Conservation (phyloP, 2,888 invertebrate genomes). For the Volucella inanis region DNA sequence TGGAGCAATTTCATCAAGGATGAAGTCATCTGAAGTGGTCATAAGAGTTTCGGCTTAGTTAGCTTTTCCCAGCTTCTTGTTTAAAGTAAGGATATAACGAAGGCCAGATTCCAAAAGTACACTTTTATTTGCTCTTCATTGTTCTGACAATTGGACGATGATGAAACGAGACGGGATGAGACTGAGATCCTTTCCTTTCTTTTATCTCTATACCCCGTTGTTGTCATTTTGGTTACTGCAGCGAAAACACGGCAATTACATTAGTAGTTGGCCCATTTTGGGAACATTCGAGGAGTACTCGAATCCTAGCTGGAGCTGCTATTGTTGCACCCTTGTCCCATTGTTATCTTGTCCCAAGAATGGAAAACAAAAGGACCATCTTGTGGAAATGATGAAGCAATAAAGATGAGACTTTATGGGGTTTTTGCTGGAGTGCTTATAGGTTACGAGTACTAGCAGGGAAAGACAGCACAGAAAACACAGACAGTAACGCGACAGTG, state of each 20-base stretch:
- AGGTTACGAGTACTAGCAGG: too few relatives aligned
- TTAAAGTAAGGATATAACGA: background rate
- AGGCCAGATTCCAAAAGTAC: slow-evolving; percentile 1
- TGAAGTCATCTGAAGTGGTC: slow-evolving; percentile 29
- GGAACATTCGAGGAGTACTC: background rate
- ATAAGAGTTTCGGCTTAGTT: slow-evolving; percentile 49
- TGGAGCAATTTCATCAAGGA: slow-evolving; percentile 51
- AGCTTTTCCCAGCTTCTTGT: background rate
- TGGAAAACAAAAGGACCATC: slow-evolving; percentile 55
- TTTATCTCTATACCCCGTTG: background rate
- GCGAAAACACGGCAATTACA: slow-evolving; percentile 38
- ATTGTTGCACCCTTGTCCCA: slow-evolving; percentile 19
- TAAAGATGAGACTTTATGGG: slow-evolving; percentile 44
- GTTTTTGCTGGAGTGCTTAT: slow-evolving; percentile 1
- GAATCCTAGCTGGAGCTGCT: background rate
- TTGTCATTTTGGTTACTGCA: slow-evolving; percentile 32
- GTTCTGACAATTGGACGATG: background rate
- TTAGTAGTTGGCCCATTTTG: slow-evolving; percentile 48
- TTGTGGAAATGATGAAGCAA: slow-evolving; percentile 54
- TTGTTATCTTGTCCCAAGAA: slow-evolving; percentile 46
- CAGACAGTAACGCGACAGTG: background rate
- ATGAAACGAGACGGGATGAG: background rate
- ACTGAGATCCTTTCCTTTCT: background rate
- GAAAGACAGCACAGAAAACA: background rate
- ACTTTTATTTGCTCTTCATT: slow-evolving; percentile 22